Evolutionary conservation across 1,140 invertebrate genomes (phyloP).

Genomic region (Eumaeus atala): DNA sequence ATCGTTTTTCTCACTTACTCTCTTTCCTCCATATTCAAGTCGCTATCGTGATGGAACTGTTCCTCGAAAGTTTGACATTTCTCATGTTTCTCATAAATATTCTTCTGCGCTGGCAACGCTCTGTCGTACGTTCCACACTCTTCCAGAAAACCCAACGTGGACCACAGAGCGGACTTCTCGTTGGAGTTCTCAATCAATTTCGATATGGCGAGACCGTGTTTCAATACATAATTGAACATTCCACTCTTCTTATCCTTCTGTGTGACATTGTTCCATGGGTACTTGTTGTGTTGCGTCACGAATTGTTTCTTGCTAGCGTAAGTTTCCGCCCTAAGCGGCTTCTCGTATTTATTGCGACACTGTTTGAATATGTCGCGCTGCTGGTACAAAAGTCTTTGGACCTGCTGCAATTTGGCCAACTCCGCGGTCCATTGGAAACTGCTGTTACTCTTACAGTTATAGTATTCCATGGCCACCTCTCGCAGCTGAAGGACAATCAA

Average conservation of each 20-base stretch:
- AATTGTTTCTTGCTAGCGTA: constrained; percentile 38
- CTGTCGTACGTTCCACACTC: constrained; percentile 35
- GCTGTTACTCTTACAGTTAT: constrained; percentile 77
- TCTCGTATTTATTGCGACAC: constrained; percentile 50
- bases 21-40: constrained; percentile 24
- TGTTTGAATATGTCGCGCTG: constrained; percentile 48
- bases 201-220: constrained; percentile 39
- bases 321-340: constrained; percentile 31
- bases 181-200: constrained; percentile 38
- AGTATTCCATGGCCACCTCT: constrained; percentile 80
- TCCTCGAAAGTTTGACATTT: constrained; percentile 49
- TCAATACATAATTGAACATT: constrained; percentile 43
- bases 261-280: constrained; percentile 57
- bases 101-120: constrained; percentile 48
- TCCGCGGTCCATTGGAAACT: constrained; percentile 66
- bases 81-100: constrained; percentile 50
- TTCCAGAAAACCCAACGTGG: constrained; percentile 36
- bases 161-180: constrained; percentile 35
- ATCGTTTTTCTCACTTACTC: background rate
- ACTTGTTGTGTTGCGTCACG: constrained; percentile 54
- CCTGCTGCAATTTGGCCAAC: constrained; percentile 57
- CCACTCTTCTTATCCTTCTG: constrained; percentile 44
- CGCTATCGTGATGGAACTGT: constrained; percentile 30
- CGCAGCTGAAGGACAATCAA: constrained; percentile 72
- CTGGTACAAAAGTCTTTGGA: constrained; percentile 52